phyloP scores from a whole-genome alignment of 1,140 invertebrate genomes.

The Bombus sylvicola region DNA sequence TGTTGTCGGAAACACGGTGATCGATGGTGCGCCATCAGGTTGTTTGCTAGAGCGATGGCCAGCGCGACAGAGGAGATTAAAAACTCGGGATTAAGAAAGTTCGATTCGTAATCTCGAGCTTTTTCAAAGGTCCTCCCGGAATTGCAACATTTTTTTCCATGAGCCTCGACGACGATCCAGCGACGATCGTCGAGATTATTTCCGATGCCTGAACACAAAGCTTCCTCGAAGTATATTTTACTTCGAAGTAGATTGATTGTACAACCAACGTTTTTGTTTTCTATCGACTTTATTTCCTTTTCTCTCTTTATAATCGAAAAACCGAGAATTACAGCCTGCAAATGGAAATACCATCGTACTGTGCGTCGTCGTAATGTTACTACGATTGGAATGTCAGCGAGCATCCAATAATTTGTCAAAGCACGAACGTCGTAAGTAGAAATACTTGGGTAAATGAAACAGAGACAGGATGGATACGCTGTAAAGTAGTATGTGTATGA shows the following conservation, averaged over 20 bases:
- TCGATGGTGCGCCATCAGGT: constrained; percentile 38
- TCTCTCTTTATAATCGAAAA: background rate
- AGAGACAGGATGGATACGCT: constrained; percentile 60
- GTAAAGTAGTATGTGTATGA: background rate
- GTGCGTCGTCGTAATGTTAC: background rate
- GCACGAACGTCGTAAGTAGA: background rate
- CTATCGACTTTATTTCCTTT: background rate
- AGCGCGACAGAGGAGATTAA: constrained; percentile 17
- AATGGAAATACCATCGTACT: background rate
- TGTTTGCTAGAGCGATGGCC: constrained; percentile 40
- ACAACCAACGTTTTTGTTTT: background rate
- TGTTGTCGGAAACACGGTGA: constrained; percentile 43
- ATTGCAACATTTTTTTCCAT: background rate
- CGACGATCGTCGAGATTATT: background rate
- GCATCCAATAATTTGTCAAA: constrained; percentile 15
- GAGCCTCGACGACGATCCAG: background rate
- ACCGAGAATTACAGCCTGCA: background rate
- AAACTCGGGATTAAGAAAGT: constrained; percentile 53
- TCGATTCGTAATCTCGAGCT: background rate
- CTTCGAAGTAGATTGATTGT: background rate
- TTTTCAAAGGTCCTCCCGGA: background rate
- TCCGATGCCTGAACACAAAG: no score
- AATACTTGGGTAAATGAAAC: constrained; percentile 71
- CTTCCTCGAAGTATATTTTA: background rate
- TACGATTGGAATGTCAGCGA: background rate